Base-by-base conservation (phyloP, 2,113 vertebrate genomes). In the Probosciger aterrimus region DNA sequence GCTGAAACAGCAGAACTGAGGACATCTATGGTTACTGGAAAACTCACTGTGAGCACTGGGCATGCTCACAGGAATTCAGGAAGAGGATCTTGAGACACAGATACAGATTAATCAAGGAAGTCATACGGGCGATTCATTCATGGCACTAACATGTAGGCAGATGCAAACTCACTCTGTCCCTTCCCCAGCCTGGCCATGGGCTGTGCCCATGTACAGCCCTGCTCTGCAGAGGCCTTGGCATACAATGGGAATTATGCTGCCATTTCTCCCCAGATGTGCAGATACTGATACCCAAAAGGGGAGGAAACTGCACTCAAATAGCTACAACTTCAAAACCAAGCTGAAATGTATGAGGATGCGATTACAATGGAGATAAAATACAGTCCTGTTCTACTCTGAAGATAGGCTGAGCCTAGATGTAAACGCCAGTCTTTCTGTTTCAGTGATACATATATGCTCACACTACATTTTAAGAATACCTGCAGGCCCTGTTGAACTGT, bases 191-290 rank as follows among this genome's bases (percentile, higher is more conserved):
- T 20, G n/a, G 33, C 33, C 4, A 1, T 23, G 17, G 65, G 43
- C 52, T 0, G 0, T 2, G 27, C 20, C 35, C 37, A 37, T 0
- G 3, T 3, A 10, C 37, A 55, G 43, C 43, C 35, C 44, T 23
- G 30, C 33, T 35, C 43, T 37, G 49, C 49, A 69, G 59, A 18
- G 35, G 18, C n/a, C 43, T 59, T 10, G 24, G 44, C 64, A 52
- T 16, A 52, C 27, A 62, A 33, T 2, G 4, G 41, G 60, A 82
- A 11, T 14, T 52, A 37, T 9, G 46, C 35, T 37, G 73, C 9
- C 33, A 15, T 57, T 63, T 55, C 10, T 8, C 27, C 18, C n/a
- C 24, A 47, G 37, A 18, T 62, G 30, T 62, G 46, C 20, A 70
- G 59, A n/a, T 22, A 64, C 52, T 33, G 9, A 64, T 11, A 50